Evolutionary conservation across 2,888 invertebrate genomes (phyloP), one percentile per base, ranked within the genome.

Genomic region (Deilephila porcellus): DNA sequence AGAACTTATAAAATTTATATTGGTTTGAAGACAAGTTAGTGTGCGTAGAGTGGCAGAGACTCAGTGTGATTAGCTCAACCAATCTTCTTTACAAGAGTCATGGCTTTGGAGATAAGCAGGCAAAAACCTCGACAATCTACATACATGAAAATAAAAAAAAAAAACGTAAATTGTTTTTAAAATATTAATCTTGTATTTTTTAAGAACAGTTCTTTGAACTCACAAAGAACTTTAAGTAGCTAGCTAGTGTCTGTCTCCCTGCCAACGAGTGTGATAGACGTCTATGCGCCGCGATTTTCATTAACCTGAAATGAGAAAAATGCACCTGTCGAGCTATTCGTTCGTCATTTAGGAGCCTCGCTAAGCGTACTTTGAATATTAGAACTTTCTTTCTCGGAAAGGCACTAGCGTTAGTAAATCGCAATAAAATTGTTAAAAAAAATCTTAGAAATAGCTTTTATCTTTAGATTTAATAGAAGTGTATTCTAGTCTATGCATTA

Each of bases 221-320:
- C 45, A 56, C 19, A n/a, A 14, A 56, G n/a, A n/a, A 14, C 56
- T 56, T 56, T n/a, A n/a, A 56, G 56, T 19, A 6, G 88, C 89
- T 19, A 6, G 88, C 89, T 87, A 88, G 88, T 89, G 88, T 89
- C 85, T 89, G 85, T 86, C 82, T 87, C 87, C 88, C 85, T 77
- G 82, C 83, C 82, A 80, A 86, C 85, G 78, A 74, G 81, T 86
- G 89, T 84, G 89, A 89, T 79, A 81, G 82, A 83, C 81, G 79
- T 80, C 82, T 82, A 77, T 77, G 77, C 79, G 76, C 76, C 73
- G 83, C 86, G 89, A 89, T 92, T 91, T 93, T 91, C 91, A 93
- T 93, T 93, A 91, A 90, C 91, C 90, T 90, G 86, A 88, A 92
- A 91, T 90, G 89, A 89, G 87, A 92, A 91, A 91, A 91, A 92